Evolutionary conservation across 2,888 invertebrate species (phyloP).

Genomic region (Nesidiocoris tenuis): DNA sequence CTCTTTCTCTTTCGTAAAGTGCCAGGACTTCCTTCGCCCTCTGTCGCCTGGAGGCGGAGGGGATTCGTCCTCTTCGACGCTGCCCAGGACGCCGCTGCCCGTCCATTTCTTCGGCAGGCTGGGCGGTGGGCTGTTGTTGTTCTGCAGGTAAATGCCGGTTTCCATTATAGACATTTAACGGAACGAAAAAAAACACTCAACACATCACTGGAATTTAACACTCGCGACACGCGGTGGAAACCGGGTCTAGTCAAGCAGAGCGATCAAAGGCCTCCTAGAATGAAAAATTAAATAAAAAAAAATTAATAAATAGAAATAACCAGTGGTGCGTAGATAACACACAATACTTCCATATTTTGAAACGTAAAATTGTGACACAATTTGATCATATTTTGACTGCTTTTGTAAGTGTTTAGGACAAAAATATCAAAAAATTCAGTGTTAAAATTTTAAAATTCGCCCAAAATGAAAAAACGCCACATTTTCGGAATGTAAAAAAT

Average conservation of each 20-base stretch:
- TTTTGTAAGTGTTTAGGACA: too few species aligned
- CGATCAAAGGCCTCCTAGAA: constrained; percentile 38
- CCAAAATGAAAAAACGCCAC: too few species aligned
- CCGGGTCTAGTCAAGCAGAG: constrained; percentile 1
- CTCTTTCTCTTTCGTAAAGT: constrained; percentile 58
- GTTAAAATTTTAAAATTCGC: too few species aligned
- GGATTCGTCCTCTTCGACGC: constrained; percentile 47
- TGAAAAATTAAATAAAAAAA: constrained; percentile 21
- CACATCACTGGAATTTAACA: constrained; percentile 39
- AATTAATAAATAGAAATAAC: constrained; percentile 13
- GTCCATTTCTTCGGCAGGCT: constrained; percentile 51
- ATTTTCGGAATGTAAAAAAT: too few species aligned
- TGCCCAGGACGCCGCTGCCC: constrained; percentile 44
- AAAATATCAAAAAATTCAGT: too few species aligned
- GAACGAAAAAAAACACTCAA: constrained; percentile 31
- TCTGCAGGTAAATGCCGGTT: constrained; percentile 47
- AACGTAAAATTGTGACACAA: too few species aligned
- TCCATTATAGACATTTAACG: constrained; percentile 40
- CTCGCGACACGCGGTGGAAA: constrained; percentile 32
- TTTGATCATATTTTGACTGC: too few species aligned
- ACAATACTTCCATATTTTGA: too few species aligned
- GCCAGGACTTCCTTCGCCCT: constrained; percentile 67
- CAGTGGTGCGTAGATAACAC: too few species aligned
- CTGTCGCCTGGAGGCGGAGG: constrained; percentile 54
- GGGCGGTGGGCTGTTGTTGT: constrained; percentile 48